Base-by-base conservation (phyloP, 2,888 invertebrate species). In the Plebejus melissa region DNA sequence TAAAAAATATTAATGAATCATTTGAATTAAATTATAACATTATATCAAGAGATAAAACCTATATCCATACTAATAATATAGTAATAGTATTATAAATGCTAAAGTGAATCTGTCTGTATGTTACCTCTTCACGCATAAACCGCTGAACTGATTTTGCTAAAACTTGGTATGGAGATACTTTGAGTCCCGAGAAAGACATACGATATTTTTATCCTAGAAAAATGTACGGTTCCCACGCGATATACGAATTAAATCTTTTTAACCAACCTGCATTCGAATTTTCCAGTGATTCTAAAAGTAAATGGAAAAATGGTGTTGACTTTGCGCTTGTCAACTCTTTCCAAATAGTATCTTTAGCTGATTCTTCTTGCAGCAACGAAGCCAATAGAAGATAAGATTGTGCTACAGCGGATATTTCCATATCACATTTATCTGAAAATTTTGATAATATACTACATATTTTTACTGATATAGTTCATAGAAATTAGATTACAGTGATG, bases 341-440 rank as follows among this genome's bases (percentile, higher is more conserved):
- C 91, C 92, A 93, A 2, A 90, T 81, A 46, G 80, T 84, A 69
- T 88, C 87, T 4, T 79, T 79, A 0, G 89, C 88, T 0, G 85
- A 76, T 0, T 82, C 82, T 69, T 90, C 90, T 0, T 77, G 75
- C 9, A 91, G 77, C 72, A 93, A 74, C 4, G 84, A 80, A 0
- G 85, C 88, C 0, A 92, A 77, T 1, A 93, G 80, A 0, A 83
- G 78, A 74, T 91, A 76, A 0, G 84, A 84, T 74, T 91, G 89
- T 77, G 86, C 80, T n/a, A 84, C 86, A 70, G 89, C 85, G 13
- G 77, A 76, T 74, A 87, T 74, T 2, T 79, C 80, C 4, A 76
- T 75, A 5, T 82, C 82, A 36, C 75, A 76, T 41, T 86, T 84
- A 60, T 82, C 91, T 91, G 85, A 5, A 84, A 88, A 28, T 41